Base-by-base conservation (phyloP, 2,113 vertebrate species). In the Eupsittula cactorum region DNA sequence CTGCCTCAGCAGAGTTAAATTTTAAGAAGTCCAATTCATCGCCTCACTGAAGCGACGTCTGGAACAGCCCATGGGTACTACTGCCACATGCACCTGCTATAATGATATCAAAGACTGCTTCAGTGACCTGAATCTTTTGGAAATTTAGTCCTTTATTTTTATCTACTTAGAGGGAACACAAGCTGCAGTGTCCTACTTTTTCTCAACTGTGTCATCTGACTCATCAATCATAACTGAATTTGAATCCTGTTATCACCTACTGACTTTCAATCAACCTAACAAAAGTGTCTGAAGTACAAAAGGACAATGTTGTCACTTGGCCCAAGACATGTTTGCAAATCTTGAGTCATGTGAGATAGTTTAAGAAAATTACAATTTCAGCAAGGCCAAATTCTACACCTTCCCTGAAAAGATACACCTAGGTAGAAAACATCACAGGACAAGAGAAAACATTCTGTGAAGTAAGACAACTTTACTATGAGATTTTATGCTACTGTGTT, bases 131-230 rank as follows among this genome's bases (percentile, higher is more conserved):
- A 94, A 95, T 96, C 67, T 92, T 95, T 88, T 89, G 86, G 93
- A 96, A 96, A 96, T 95, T 76, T 94, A 96, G 92, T 95, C 70
- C 74, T 96, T 96, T 96, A 97, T 95, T 97, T 97, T 96, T 95
- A 94, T 92, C 96, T 35, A 80, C 62, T 87, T 91, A 49, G 49
- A 95, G 50, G 47, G 89, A 93, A 69, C 44, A 91, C 55, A 94
- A 83, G 87, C 84, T 68, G 88, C 84, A 75, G 50, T 81, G 96
- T 86, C 97, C 97, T 97, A 97, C 84, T 97, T 97, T 91, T 90
- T 89, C 64, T 93, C 80, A 92, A 70, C 74, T 44, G 42, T 97
- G 97, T 95, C 92, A 94, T 88, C 78, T 95, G 97, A 95, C 71
- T 92, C 91, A 95, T 96, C 96, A 95, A 86, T 97, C 94, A 95